Base-by-base conservation (phyloP, 2,797 vertebrate genomes). In the Paratrypauchen microcephalus region DNA sequence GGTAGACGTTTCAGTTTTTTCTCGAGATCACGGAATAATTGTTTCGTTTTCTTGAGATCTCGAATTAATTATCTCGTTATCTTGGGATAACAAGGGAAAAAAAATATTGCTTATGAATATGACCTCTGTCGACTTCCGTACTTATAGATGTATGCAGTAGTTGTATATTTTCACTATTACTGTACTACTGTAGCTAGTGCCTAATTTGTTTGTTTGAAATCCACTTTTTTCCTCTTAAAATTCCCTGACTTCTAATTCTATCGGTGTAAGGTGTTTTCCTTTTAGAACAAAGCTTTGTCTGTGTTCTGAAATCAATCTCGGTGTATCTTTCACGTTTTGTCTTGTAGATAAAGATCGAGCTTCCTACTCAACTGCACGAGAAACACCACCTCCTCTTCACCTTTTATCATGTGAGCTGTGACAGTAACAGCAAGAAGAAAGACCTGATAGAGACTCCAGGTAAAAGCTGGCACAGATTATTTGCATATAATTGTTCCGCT, bases 331-430 rank as follows among this genome's bases (percentile, higher is more conserved):
- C 69, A 12, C 75, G 23, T 66, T 36, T 36, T 36, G n/a, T 60
- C 50, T 60, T 60, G 23, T 66, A 99, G 97, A 93, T 99, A 85
- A 99, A 98, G 92, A 95, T 99, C 72, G 96, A 98, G 82, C 87
- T 99, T 74, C 97, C 97, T 16, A 95, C 96, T 73, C 97, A 99
- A 86, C 94, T 99, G 30, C 95, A 98, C 2, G 95, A 96, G 81
- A 97, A 95, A 75, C 97, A 99, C 71, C 97, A 99, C 87, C 93
- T 99, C 73, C 89, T 99, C 76, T 98, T 99, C 91, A 97, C 95
- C 28, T 97, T 99, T 88, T 97, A 93, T 83, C 97, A 99, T 3
- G 94, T 99, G 66, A 97, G 97, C 91, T 99, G 97, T 66, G 97
- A 99, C 85, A 97, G 91, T 86, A 96, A 95, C 80, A 96, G 96